Base-by-base conservation (phyloP, 1,140 invertebrate species). In the Drosophila pseudoobscura region DNA sequence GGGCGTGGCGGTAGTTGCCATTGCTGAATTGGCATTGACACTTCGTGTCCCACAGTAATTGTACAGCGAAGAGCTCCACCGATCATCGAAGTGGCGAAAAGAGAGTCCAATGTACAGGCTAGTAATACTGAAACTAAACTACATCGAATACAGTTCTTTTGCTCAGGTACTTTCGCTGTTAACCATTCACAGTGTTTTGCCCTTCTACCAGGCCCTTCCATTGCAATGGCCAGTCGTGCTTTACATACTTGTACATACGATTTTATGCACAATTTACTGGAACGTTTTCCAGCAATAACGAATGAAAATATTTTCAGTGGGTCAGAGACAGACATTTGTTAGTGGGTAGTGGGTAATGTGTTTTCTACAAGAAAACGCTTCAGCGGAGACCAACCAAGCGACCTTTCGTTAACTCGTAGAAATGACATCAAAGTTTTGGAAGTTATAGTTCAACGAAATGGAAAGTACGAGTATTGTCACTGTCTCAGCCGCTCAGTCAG, bases 371-470 rank as follows among this genome's bases (percentile, higher is more conserved):
- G 20, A 20, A 20, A 20, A 41, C n/a, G 11, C 26, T 17, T 2
- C 22, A 65, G 45, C 35, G 31, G 11, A 65, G 44, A 11, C 61
- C 15, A 17, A 54, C 29, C 8, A 59, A 26, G 13, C 39, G 64
- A 55, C 68, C 68, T 72, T 74, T 62, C 71, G 50, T 53, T 44
- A 45, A 41, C 47, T 65, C 11, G 26, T 41, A 26, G 35, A 65
- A 74, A 73, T 56, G 53, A 58, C 53, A 64, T 45, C 47, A 13
- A 58, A 58, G 31, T 68, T 35, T 69, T 35, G 47, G 39, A 59
- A 60, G 47, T 29, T 69, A 60, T 66, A 60, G 24, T 52, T 59
- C 45, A 62, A 51, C 57, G 49, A 78, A 78, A 78, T 78, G 56
- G 56, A 78, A 78, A 78, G 75, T 17, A 17, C 17, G 17, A 17